Evolutionary conservation across 2,888 invertebrate species (phyloP), one percentile per base, ranked within the genome.

Genomic region (Lithophane leautieri): DNA sequence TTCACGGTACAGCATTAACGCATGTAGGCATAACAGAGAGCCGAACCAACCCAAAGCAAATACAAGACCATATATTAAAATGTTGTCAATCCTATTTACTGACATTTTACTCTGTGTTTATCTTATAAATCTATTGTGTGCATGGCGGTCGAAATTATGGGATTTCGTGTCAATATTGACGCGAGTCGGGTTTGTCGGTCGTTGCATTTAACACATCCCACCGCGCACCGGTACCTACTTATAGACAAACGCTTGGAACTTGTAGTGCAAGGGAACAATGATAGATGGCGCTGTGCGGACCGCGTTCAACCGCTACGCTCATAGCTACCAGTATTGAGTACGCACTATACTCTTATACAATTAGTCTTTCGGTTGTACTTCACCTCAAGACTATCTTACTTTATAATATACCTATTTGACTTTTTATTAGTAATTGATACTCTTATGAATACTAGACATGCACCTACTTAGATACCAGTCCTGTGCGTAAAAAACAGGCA

Each of bases 51-150:
- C 94, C 95, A 95, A 93, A 93, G 94, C 89, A 95, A 96, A 96
- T 93, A 95, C 86, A 92, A 92, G 94, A 92, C 95, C 94, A 95
- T 95, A 95, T 96, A 96, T 96, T 96, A 96, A 96, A 96, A 95
- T 95, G 95, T 95, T 96, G 96, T 96, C 96, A 95, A 95, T 94
- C 93, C 94, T 96, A 95, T 96, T 96, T 96, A 94, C 96, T 94
- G 94, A 95, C 96, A 95, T 96, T 96, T 95, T 96, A 96, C 95
- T 94, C 94, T 91, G 92, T 96, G 95, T 96, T 96, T 96, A 96
- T 95, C 94, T 96, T 96, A 95, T 95, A 95, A 96, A 96, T 95
- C 96, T 95, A 95, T 96, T 96, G 96, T 96, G 94, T 95, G 94
- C 94, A 90, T 90, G 94, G 95, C 95, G 95, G 95, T 95, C 95